Base-by-base conservation (phyloP, 2,888 invertebrate species). In the Sisyra terminalis region DNA sequence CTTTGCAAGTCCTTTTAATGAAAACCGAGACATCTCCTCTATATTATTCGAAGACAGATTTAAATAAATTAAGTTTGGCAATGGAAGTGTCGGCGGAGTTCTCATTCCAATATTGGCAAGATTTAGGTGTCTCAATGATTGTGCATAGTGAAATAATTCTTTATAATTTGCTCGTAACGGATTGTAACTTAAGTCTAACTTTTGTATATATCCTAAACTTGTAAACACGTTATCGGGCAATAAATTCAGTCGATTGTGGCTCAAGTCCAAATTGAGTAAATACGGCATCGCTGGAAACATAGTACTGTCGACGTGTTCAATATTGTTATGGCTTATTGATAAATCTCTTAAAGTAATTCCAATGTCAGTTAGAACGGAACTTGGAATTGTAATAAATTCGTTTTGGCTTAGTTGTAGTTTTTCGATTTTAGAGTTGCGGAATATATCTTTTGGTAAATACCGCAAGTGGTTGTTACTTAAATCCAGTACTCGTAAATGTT, bases 151-250 rank as follows among this genome's bases (percentile, higher is more conserved):
- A 57, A 89, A 85, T 40, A 89, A 70, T 62, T 89, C 87, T 56
- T 86, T 85, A 57, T 86, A 78, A 65, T 86, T 86, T 47, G 88
- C 84, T 51, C 86, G 78, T 47, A 89, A 66, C 29, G 76, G 73
- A 64, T 89, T 89, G 50, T 73, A 75, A 50, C 85, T 81, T 40
- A 90, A 67, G 63, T 89, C 86, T 53, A 90, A 66, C 52, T 76
- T 75, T 50, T 88, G 75, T 47, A 88, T 65, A 50, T 79, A 78
- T 36, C 79, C 78, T 43, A 89, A 69, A 55, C 84, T 82, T 16
- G 81, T 81, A 59, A 90, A 89, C 14, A 87, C 86, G 58, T 87
- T 88, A 63, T 89, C 89, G 2, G 88, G 87, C 48, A 90, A 63
- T 48, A 88, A 83, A 13, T 83, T 83, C 46, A 89, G 68, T 54